Base-by-base conservation (phyloP, 2,888 invertebrate genomes). In the Argynnis bischoffii region DNA sequence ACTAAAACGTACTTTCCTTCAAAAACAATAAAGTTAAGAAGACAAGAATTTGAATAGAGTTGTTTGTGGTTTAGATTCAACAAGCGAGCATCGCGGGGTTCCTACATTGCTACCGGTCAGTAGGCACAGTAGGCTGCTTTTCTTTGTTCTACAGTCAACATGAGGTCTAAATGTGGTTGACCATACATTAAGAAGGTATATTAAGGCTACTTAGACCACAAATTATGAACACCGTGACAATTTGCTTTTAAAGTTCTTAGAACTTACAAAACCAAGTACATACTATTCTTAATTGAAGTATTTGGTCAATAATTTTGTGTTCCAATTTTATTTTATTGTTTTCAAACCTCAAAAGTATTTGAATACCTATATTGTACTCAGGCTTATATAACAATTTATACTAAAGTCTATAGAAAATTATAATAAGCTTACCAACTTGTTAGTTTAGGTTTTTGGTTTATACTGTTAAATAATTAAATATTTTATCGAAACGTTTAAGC, bases 31-130 rank as follows among this genome's bases (percentile, higher is more conserved):
- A 76, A 77, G 73, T 18, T 72, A 71, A 61, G 51, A 75, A 80
- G 74, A 72, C 74, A 74, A 76, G 71, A 76, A 75, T 65, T 72
- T 84, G 79, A 84, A 85, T 85, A 82, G 82, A 77, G 78, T 80
- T 89, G 86, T 90, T 88, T 90, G 90, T 88, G 90, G 90, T 90
- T 87, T 87, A 78, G 83, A 90, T 89, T 82, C 79, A 85, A 84
- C 81, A 80, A 78, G 82, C 68, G 65, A 75, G 74, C 85, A 75
- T 81, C 80, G 77, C 77, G 81, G 85, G 84, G 84, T 84, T 81
- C 79, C 71, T 74, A 41, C 50, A 69, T 70, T 59, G 89, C 90
- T 90, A 88, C 90, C 69, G 90, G 61, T 61, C 50, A 61, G 83
- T 59, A 59, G 48, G 15, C 59, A 87, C 87, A 83, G 88, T 86